Base-by-base conservation (phyloP, 2,888 invertebrate species). In the Aromia moschata region DNA sequence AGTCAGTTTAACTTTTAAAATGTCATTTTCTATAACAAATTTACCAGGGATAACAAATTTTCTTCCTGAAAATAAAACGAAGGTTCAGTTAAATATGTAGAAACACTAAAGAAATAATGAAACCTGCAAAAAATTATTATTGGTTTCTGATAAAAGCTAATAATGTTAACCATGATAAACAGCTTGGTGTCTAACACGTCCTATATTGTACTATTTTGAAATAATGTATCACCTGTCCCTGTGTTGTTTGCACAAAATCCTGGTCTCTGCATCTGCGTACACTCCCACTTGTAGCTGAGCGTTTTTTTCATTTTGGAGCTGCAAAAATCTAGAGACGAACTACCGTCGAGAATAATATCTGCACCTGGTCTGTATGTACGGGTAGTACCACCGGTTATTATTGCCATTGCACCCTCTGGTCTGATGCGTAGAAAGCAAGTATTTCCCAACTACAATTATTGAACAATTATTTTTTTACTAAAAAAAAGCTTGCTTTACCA, bases 261-360 rank as follows among this genome's bases (percentile, higher is more conserved):
- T n/a, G 1, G 2, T 4, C 15, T 30, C 3, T n/a, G 25, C 9
- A 30, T 47, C 11, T 47, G 36, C 11, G 1, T 36, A 12, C 33
- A 47, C 11, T 1, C 11, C 47, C 47, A 47, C 10, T 1, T 17
- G 17, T 47, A 47, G 10, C 10, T 18, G 0, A 46, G 33, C n/a
- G 36, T 11, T 5, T 47, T 47, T 12, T 31, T 33, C n/a, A n/a
- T 14, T 11, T 17, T 17, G n/a, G 47, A 12, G 11, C 16, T 15
- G 11, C 36, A 33, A 11, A 16, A 47, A 17, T 47, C 47, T n/a
- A 17, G 2, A n/a, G 47, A 47, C 12, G 4, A 1, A 18, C 36
- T 36, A n/a, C 36, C 47, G 17, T 47, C 36, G 4, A 47, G 11
- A 1, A 18, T 12, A 18, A 47, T 18, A 3, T 17, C n/a, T 18